phyloP scores from a whole-genome alignment of 2,888 invertebrate species.

The Copidosoma aretas region DNA sequence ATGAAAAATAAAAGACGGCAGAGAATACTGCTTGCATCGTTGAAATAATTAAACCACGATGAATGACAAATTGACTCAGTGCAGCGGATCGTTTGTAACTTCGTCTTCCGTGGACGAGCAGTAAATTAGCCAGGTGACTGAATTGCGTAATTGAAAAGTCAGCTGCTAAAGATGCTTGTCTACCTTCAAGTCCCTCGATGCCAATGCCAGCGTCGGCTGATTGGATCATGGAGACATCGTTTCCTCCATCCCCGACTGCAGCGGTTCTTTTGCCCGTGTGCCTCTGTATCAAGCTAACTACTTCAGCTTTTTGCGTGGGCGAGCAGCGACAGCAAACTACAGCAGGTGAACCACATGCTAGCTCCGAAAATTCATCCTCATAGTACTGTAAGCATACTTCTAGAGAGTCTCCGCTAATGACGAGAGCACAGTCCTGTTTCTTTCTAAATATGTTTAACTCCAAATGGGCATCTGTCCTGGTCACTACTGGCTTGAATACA shows the following conservation, averaged over 20 bases:
- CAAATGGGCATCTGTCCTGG: constrained; percentile 71
- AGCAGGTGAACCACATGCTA: constrained; percentile 75
- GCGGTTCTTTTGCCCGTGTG: constrained; percentile 70
- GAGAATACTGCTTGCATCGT: constrained; percentile 99
- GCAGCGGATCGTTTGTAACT: constrained; percentile 96
- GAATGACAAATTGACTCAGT: constrained; percentile 97
- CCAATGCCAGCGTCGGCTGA: constrained; percentile 76
- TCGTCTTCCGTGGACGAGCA: constrained; percentile 91
- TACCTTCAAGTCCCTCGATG: constrained; percentile 88
- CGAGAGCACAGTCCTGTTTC: constrained; percentile 72
- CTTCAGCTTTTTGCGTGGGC: constrained; percentile 75
- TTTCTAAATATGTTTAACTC: constrained; percentile 70
- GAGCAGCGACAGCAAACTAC: constrained; percentile 80
- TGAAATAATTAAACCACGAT: constrained; percentile 96
- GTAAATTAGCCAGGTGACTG: constrained; percentile 79
- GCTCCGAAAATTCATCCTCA: constrained; percentile 76
- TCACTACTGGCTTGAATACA: constrained; percentile 75
- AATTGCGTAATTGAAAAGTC: constrained; percentile 96
- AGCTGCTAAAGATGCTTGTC: constrained; percentile 94
- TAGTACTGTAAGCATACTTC: constrained; percentile 76
- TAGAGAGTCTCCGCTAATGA: constrained; percentile 75
- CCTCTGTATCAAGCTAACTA: constrained; percentile 71
- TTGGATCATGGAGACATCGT: constrained; percentile 77
- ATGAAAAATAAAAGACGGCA: constrained; percentile 98
- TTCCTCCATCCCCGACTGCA: constrained; percentile 72